Base-by-base conservation (phyloP, 2,797 vertebrate genomes). In the Spinibarbus caldwelli region DNA sequence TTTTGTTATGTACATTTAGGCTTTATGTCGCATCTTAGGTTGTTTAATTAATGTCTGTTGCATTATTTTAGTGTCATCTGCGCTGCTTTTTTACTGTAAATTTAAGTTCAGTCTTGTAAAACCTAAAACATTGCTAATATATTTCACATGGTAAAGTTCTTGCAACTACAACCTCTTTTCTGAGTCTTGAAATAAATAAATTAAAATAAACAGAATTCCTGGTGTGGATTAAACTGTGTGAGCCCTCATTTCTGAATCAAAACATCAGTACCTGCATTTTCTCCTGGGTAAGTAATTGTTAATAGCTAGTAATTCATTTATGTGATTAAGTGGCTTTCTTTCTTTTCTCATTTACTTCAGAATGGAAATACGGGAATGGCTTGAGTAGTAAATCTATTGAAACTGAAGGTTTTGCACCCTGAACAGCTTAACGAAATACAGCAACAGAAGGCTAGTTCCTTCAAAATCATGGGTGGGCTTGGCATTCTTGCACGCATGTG, bases 391-490 rank as follows among this genome's bases (percentile, higher is more conserved):
- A 62, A 41, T 78, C 45, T 66, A 29, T 21, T 38, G 21, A 77
- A 41, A 21, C 14, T 21, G 70, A 54, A 36, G n/a, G 38, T 36
- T 31, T 43, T 67, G 66, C 72, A 45, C 11, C 19, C 68, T 10
- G 31, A 80, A 77, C 31, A 52, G 84, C 71, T 80, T 78, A 66
- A 78, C 17, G 38, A 78, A 85, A 85, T 83, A 31, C 47, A 9
- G 29, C 38, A 84, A 87, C 80, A 89, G 88, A 81, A 66, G 86
- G 86, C 64, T 82, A 59, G 41, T 84, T 83, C 70, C 59, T 79
- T 80, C 75, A 68, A 29, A 54, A 38, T 87, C 78, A 77, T 49
- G 73, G 86, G 86, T 72, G 70, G 49, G 80, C 81, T 68, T 89
- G 88, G 88, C 86, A 89, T 41, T 62, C 45, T 41, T 72, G 11